Conservation (phyloP, 2,888 invertebrate genomes). For the Pollenia labialis region DNA sequence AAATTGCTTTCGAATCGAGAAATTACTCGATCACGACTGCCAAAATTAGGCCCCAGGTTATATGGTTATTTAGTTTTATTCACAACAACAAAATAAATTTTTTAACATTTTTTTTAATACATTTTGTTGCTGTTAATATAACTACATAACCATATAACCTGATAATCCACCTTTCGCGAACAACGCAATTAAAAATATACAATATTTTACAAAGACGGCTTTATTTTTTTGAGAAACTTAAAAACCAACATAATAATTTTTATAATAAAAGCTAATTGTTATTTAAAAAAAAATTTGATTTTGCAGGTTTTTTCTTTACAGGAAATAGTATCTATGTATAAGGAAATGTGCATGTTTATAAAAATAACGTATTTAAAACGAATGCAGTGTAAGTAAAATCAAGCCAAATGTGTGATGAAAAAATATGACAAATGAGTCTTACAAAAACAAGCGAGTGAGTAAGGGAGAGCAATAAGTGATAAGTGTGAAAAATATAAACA, state of each 20-base stretch:
- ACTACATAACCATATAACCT: no score
- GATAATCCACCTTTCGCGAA: no score
- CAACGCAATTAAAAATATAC: constrained; percentile 42
- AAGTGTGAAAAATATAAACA: constrained; percentile 29
- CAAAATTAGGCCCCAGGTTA: no score
- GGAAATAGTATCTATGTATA: not conserved
- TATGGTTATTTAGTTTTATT: not conserved
- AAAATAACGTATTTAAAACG: constrained; percentile 9
- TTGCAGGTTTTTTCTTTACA: not conserved
- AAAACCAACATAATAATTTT: constrained; percentile 15
- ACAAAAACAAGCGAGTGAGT: constrained; percentile 13
- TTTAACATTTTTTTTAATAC: no score
- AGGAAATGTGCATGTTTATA: constrained; percentile 30
- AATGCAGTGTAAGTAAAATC: constrained; percentile 42
- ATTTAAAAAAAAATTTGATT: not conserved
- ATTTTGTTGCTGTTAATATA: no score
- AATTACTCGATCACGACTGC: no score
- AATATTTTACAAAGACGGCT: constrained; percentile 57
- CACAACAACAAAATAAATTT: not conserved
- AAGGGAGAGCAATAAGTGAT: not conserved
- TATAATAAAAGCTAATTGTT: constrained; percentile 6
- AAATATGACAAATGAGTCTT: constrained; percentile 41
- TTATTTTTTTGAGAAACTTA: not conserved
- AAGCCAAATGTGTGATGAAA: constrained; percentile 27
- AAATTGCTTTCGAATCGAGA: no score